phyloP scores from a whole-genome alignment of 2,888 invertebrate genomes.

The Allacma fusca region DNA sequence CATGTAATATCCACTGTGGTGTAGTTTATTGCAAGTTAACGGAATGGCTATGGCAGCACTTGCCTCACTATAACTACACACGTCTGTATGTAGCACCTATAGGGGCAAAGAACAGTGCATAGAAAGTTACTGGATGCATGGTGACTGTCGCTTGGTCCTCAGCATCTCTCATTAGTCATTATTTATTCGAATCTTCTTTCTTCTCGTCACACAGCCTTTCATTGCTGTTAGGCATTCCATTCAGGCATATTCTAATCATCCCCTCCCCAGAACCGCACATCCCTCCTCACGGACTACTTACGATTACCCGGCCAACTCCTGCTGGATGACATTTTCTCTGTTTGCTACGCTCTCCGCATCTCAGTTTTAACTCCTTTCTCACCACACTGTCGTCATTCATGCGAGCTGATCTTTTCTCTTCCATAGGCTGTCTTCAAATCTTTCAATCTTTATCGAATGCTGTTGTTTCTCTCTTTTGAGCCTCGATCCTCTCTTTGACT shows the following conservation, averaged over 20 bases:
- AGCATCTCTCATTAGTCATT: slow-evolving; percentile 37
- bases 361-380: slow-evolving; percentile 4
- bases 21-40: not conserved
- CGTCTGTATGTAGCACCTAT: not conserved
- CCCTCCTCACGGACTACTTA: slow-evolving; percentile 22
- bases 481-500: not conserved
- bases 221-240: slow-evolving; percentile 43
- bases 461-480: not conserved
- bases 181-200: slow-evolving; percentile 34
- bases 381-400: slow-evolving; percentile 31
- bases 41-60: not conserved
- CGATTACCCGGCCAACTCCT: slow-evolving; percentile 12
- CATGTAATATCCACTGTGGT: not conserved
- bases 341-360: slow-evolving; percentile 9
- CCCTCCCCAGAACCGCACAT: slow-evolving; percentile 34
- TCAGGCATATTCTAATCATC: slow-evolving; percentile 41
- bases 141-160: slow-evolving; percentile 24
- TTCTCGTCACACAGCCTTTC: slow-evolving; percentile 26
- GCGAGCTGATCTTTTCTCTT: slow-evolving; percentile 37
- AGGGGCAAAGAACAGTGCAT: not conserved
- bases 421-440: slow-evolving; percentile 32
- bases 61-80: too few species aligned
- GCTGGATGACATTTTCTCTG: not conserved
- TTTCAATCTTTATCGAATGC: slow-evolving; percentile 39
- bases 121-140: not conserved